A percentile compares a stretch with the other conserved stretches of the same genome.
Evolutionary conservation across 2,113 vertebrate genomes (phyloP).

Genomic region (Tachycineta bicolor): DNA sequence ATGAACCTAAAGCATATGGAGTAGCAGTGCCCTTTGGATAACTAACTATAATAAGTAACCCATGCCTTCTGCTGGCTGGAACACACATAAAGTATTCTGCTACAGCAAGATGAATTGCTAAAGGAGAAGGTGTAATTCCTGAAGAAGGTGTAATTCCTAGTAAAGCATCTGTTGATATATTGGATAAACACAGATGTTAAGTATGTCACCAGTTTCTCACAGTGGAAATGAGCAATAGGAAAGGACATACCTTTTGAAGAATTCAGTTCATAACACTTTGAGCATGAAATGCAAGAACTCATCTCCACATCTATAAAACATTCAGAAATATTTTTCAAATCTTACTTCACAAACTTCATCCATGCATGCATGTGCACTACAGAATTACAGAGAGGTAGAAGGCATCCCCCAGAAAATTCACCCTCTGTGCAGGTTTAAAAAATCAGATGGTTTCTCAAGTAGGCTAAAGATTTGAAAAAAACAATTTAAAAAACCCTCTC

Average conservation of each 20-base stretch:
- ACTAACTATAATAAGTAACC: background rate
- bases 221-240: background rate
- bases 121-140: constrained; percentile 5
- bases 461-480: background rate
- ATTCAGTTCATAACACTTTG: background rate
- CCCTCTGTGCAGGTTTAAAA: background rate
- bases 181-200: constrained; percentile 17
- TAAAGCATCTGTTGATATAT: constrained; percentile 10
- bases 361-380: no score
- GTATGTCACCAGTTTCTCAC: background rate
- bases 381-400: background rate
- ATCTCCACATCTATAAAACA: background rate
- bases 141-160: background rate
- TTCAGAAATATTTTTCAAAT: background rate
- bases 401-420: background rate
- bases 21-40: background rate
- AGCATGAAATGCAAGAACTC: background rate
- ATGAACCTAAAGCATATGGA: background rate
- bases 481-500: background rate
- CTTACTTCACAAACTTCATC: background rate
- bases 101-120: constrained; percentile 11
- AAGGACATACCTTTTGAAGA: background rate
- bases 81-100: background rate
- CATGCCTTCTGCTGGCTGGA: background rate
- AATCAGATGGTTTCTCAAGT: background rate